Base-by-base conservation (phyloP, 2,888 invertebrate species). In the Luperina nickerlii region DNA sequence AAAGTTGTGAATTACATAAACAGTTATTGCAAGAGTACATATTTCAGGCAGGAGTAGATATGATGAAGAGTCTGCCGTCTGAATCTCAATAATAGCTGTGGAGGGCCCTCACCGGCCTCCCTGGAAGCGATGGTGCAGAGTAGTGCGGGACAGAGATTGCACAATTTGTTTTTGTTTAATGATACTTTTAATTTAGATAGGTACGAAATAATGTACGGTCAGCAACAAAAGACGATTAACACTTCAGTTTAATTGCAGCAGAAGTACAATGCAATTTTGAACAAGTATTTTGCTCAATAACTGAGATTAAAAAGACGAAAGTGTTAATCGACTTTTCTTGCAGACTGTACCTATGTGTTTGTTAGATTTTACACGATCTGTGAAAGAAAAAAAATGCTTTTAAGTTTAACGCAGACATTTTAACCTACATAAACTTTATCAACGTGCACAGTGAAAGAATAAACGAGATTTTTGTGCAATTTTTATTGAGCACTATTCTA, bases 11-110 rank as follows among this genome's bases (percentile, higher is more conserved):
- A 89, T 89, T 85, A 85, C 82, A 86, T 89, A 90, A 90, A 85
- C 87, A 87, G 89, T 91, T 90, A 91, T 92, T 91, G 87, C 90
- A 88, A 87, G 85, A 84, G 90, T 83, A 88, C 88, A 87, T 90
- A 85, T 87, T 87, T 84, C 88, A 89, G 89, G 84, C 77, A 83
- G 82, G 83, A 87, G 92, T 92, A 93, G 94, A 92, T 92, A 93
- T 94, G 95, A 95, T 95, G 96, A 94, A 95, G 95, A 94, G 95
- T 89, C 91, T 90, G 91, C 92, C 93, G 94, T 93, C 95, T 95
- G 95, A 94, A 94, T 95, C 95, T 96, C 96, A 96, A 96, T 96
- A 96, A 96, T 95, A 92, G 95, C 93, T 89, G 90, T 94, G 90
- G 92, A 96, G 96, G 88, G 91, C 94, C 90, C 95, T 95, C 91